Evolutionary conservation across 1,140 invertebrate genomes (phyloP).

Genomic region (Argopecten irradians): DNA sequence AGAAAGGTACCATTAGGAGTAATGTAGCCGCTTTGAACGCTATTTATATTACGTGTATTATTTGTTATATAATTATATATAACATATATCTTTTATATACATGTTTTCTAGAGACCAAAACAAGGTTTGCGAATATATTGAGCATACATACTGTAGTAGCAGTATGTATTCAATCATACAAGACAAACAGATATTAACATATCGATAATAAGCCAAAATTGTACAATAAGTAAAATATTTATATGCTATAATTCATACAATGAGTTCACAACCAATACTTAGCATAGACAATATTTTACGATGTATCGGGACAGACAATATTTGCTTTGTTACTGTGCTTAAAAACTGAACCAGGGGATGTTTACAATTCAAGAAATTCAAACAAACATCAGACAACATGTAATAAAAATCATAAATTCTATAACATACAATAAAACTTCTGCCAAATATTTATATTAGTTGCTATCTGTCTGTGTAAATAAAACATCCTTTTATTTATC

Average conservation of each 20-base stretch:
- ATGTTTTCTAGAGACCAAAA: background rate
- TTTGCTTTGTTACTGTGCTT: background rate
- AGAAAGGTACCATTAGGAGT: background rate
- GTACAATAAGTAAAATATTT: no score
- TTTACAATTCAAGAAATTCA: background rate
- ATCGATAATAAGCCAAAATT: background rate
- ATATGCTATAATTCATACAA: no score
- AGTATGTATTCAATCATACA: background rate
- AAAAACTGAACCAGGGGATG: background rate
- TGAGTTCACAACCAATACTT: no score
- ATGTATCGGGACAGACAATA: background rate
- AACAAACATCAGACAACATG: background rate
- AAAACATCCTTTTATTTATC: conserved; percentile 4
- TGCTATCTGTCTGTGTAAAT: background rate
- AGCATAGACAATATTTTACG: background rate
- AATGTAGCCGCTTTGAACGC: background rate
- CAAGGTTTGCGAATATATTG: no score
- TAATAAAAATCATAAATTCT: background rate
- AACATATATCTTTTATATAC: background rate
- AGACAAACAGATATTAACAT: background rate
- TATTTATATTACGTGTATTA: background rate
- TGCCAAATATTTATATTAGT: background rate
- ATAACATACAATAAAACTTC: background rate
- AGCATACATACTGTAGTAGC: no score
- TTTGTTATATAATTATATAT: background rate